Evolutionary conservation across 2,113 vertebrate species (phyloP).

Genomic region (Nymphicus hollandicus): DNA sequence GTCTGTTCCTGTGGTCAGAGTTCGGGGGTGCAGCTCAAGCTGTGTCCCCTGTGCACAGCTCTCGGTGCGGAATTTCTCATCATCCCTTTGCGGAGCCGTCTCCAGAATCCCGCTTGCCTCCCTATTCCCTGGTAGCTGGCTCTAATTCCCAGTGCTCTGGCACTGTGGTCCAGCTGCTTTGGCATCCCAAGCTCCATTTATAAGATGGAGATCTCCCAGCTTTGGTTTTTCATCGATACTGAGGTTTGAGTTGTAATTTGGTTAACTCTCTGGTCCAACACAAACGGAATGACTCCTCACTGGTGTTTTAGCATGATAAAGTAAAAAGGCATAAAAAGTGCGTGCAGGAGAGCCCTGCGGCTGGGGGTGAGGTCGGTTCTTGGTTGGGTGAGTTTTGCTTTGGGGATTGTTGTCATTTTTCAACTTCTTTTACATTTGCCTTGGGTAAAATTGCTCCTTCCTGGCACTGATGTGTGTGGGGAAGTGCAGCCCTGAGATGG

Average conservation of each 20-base stretch:
- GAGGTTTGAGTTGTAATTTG: background rate
- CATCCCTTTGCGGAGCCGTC: fast-evolving
- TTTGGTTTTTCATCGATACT: background rate
- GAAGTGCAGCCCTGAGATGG: background rate
- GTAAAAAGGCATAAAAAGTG: background rate
- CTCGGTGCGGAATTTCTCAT: fast-evolving
- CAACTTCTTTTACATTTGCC: background rate
- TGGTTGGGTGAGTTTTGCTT: background rate
- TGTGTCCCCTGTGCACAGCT: background rate
- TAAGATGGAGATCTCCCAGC: background rate
- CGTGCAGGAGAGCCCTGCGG: fast-evolving
- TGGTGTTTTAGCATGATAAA: background rate
- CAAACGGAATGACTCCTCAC: background rate
- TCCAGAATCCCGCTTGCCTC: background rate
- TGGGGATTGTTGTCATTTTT: background rate
- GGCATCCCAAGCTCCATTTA: background rate
- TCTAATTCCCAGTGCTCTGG: background rate
- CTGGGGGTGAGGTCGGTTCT: background rate
- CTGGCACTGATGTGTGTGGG: background rate
- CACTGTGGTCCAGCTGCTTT: background rate
- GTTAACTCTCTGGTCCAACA: background rate
- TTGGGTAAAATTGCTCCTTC: background rate
- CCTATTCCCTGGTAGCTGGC: background rate
- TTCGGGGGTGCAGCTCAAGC: background rate
- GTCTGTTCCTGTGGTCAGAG: background rate